A percentile compares a stretch with the other conserved stretches of the same genome.
Conservation (phyloP, 2,888 invertebrate genomes). For the Euspilapteryx auroguttella region DNA sequence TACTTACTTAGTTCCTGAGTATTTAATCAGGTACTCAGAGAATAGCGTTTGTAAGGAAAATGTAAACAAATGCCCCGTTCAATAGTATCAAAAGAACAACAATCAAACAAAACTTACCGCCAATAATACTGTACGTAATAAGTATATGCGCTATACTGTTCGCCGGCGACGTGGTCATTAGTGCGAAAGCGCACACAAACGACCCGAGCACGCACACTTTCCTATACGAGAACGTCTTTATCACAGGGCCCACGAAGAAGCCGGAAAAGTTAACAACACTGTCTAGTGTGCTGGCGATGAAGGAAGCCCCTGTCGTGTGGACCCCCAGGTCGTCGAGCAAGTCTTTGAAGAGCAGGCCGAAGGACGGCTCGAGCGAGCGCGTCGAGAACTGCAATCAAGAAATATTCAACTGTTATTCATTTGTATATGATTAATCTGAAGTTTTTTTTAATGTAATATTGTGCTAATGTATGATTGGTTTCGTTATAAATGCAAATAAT, state of each 20-base stretch:
- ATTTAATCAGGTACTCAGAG: too few relatives aligned
- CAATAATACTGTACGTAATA: constrained; percentile 73
- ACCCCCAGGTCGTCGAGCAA: constrained; percentile 68
- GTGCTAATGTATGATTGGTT: too few relatives aligned
- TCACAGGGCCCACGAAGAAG: constrained; percentile 74
- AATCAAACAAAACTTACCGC: constrained; percentile 60
- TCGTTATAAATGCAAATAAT: too few relatives aligned
- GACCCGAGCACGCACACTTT: constrained; percentile 72
- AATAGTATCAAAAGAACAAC: too few relatives aligned
- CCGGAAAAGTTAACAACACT: constrained; percentile 80
- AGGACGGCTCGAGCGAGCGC: constrained; percentile 78
- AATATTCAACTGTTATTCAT: too few relatives aligned
- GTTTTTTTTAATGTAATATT: too few relatives aligned
- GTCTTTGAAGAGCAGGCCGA: constrained; percentile 78
- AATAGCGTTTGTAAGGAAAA: too few relatives aligned
- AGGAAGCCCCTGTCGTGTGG: constrained; percentile 72
- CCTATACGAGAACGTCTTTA: constrained; percentile 73
- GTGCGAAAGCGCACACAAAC: constrained; percentile 65
- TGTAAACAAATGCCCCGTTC: too few relatives aligned
- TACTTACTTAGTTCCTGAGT: too few relatives aligned
- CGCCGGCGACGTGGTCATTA: constrained; percentile 70
- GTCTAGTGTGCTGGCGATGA: constrained; percentile 76
- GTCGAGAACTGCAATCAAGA: constrained; percentile 70
- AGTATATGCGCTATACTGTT: constrained; percentile 72
- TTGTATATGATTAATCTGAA: too few relatives aligned